Conservation (phyloP, 1,140 invertebrate genomes). For the Contarinia nasturtii region DNA sequence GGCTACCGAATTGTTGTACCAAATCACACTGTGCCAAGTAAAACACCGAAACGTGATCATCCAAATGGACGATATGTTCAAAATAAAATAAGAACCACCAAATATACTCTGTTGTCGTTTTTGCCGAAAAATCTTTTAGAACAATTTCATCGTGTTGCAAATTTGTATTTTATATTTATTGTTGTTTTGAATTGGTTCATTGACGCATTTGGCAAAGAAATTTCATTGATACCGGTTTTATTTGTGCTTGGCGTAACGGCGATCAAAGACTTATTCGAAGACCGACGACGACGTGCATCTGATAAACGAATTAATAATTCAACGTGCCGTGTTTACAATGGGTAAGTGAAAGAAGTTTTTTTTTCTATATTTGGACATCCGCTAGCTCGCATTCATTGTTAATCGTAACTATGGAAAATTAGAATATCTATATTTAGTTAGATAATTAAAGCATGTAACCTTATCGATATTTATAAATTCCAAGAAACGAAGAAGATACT, state of each 20-base stretch:
- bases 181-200: conserved; percentile 91
- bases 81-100: conserved; percentile 85
- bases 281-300: conserved; percentile 68
- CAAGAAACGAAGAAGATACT: no score
- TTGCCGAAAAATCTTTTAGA: conserved; percentile 93
- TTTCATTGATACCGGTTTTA: conserved; percentile 84
- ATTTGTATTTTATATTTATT: conserved; percentile 96
- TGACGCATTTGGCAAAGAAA: conserved; percentile 90
- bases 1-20: conserved; percentile 53
- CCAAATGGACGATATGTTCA: conserved; percentile 61
- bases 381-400: no score
- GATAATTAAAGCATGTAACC: no score
- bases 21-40: conserved; percentile 61
- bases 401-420: no score
- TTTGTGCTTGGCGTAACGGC: conserved; percentile 94
- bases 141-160: conserved; percentile 94
- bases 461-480: no score
- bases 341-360: conserved; percentile 36
- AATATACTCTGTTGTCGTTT: conserved; percentile 88
- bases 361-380: no score
- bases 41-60: conserved; percentile 55
- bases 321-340: conserved; percentile 75
- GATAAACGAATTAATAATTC: conserved; percentile 89
- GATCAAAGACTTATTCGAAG: conserved; percentile 93
- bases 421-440: no score